Evolutionary conservation across 2,113 vertebrate genomes (phyloP).

Genomic region (Arizona elegans): DNA sequence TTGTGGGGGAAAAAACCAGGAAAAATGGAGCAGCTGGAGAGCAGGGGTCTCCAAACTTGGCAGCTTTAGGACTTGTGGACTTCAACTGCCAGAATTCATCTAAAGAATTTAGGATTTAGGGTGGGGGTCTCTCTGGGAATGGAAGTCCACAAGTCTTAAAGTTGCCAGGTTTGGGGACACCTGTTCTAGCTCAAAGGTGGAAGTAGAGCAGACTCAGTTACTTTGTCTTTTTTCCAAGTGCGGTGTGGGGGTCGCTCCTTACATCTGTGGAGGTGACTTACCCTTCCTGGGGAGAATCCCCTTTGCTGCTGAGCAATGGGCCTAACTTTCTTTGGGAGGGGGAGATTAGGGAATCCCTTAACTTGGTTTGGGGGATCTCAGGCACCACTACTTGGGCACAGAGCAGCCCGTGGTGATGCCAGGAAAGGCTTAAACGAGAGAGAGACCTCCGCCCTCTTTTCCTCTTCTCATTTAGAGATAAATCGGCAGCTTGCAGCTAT

Average conservation of each 20-base stretch:
- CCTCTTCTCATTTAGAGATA: constrained; percentile 36
- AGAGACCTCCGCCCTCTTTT: background rate
- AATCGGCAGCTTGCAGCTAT: constrained; percentile 49
- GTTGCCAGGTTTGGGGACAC: background rate
- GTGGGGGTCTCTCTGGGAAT: background rate
- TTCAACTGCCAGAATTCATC: background rate
- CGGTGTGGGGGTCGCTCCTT: background rate
- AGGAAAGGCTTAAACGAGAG: constrained; percentile 10
- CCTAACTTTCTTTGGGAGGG: background rate
- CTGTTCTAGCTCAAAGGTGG: background rate
- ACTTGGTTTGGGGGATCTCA: background rate
- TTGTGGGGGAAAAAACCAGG: background rate
- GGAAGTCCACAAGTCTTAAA: background rate
- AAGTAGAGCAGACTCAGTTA: background rate
- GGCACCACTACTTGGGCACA: constrained; percentile 34
- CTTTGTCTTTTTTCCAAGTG: background rate
- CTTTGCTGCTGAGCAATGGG: background rate
- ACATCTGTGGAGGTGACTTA: background rate
- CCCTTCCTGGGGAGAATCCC: background rate
- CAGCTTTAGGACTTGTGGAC: background rate
- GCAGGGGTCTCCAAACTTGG: background rate
- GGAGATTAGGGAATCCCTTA: background rate
- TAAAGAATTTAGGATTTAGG: background rate
- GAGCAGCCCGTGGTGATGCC: background rate
- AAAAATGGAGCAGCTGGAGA: background rate